Conservation (phyloP, 2,113 vertebrate species). For the Ochotona princeps region DNA sequence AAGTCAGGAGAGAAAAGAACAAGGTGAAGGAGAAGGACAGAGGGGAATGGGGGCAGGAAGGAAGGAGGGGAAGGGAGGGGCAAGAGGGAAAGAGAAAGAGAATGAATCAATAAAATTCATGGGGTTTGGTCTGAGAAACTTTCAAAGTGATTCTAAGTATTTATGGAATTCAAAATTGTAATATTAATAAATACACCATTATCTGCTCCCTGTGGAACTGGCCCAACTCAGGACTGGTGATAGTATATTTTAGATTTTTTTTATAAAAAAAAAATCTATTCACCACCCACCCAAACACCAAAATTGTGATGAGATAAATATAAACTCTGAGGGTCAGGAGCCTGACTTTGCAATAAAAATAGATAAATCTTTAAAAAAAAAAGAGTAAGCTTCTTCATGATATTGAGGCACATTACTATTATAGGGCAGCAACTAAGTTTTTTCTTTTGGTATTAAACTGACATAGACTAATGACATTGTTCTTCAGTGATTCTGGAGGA, state of each 20-base stretch:
- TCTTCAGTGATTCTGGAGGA: neutral
- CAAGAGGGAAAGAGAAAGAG: too few species aligned
- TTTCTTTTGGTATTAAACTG: slow-evolving; percentile 1
- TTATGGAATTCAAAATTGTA: slow-evolving; percentile 19
- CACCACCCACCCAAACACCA: neutral
- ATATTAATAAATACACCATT: slow-evolving; percentile 19
- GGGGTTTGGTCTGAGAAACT: slow-evolving; percentile 15
- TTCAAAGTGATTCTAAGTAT: slow-evolving; percentile 40
- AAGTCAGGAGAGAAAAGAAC: slow-evolving; percentile 42
- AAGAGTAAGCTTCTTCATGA: neutral
- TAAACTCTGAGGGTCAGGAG: neutral
- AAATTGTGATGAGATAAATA: slow-evolving; percentile 39
- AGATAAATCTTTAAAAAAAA: neutral
- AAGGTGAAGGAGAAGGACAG: slow-evolving; percentile 20
- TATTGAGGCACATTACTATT: neutral
- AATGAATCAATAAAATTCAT: neutral
- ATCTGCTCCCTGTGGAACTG: neutral
- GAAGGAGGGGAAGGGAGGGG: too few species aligned
- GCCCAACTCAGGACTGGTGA: neutral
- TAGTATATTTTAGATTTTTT: neutral
- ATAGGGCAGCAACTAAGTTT: neutral
- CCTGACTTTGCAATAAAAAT: slow-evolving; percentile 8
- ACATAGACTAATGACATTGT: neutral
- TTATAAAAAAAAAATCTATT: neutral
- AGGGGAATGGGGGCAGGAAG: too few species aligned